phyloP scores from a whole-genome alignment of 2,113 vertebrate species.

The Indri indri region DNA sequence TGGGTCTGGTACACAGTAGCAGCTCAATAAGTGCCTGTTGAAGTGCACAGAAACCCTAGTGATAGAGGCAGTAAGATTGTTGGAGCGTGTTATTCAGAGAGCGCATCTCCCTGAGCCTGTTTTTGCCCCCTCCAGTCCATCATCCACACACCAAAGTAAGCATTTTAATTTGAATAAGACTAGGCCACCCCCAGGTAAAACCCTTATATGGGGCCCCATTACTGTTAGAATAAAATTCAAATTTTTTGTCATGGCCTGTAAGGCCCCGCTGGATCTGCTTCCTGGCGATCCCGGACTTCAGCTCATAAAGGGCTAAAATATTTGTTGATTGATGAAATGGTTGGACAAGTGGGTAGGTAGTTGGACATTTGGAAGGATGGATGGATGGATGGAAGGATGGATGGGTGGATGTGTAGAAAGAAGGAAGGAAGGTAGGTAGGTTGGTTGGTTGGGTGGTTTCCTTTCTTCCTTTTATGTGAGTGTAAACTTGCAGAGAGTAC shows the following conservation, averaged over 20 bases:
- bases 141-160: not conserved
- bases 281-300: not conserved
- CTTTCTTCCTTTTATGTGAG: not conserved
- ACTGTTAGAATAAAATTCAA: not conserved
- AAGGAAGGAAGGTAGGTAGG: not conserved
- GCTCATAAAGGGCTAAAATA: not conserved
- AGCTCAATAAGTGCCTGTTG: not conserved
- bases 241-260: not conserved
- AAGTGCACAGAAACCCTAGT: not conserved
- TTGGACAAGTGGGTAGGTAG: not conserved
- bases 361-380: not conserved
- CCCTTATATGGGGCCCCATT: not conserved
- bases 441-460: not conserved
- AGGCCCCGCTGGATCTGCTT: not conserved
- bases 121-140: not conserved
- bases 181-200: not conserved
- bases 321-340: not conserved
- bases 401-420: too few species aligned
- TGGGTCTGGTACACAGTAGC: constrained; percentile 5
- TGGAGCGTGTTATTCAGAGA: not conserved
- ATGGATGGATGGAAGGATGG: not conserved
- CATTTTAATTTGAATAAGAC: not conserved
- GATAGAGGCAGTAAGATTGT: not conserved
- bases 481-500: not conserved
- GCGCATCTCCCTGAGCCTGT: not conserved